Evolutionary conservation across 2,888 invertebrate genomes (phyloP).

Genomic region (Hypolimnas misippus): DNA sequence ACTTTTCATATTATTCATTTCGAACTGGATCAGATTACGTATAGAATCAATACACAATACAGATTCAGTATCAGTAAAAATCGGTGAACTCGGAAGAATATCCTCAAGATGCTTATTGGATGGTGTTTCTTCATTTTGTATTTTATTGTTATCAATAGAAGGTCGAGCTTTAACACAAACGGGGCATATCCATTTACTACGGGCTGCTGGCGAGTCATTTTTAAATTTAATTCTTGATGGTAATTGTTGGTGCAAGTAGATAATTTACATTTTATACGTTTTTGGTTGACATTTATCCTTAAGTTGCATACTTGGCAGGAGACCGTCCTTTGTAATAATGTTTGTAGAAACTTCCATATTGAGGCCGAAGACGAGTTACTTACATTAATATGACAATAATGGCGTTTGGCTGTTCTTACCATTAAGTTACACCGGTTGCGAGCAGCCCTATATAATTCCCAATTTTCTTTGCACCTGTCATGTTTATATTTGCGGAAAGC

Average conservation of each 20-base stretch:
- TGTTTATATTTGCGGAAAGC: too few relatives aligned
- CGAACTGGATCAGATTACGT: not conserved
- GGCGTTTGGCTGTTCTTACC: too few relatives aligned
- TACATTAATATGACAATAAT: too few relatives aligned
- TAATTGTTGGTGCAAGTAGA: not conserved
- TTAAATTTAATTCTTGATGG: conserved; percentile 1
- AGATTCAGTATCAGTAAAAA: not conserved
- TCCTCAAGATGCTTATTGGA: not conserved
- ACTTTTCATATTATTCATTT: conserved; percentile 2
- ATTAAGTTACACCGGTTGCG: too few relatives aligned
- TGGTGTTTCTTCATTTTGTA: not conserved
- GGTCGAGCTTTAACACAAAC: not conserved
- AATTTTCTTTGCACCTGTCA: too few relatives aligned
- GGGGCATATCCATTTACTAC: conserved; percentile 4
- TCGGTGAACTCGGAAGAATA: not conserved
- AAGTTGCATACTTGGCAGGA: conserved; percentile 2
- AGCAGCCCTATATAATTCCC: too few relatives aligned
- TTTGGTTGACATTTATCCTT: conserved; percentile 1
- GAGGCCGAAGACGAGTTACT: too few relatives aligned
- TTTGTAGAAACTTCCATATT: too few relatives aligned
- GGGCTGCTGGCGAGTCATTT: not conserved
- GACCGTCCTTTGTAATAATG: not conserved
- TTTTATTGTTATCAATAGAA: not conserved
- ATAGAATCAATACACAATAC: conserved; percentile 3
- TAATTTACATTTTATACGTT: conserved; percentile 1